Percentiles rank a stretch among this genome's conserved stretches.
These are phyloP conservation scores for Centropus unirufus DNA, from an alignment of 2,113 vertebrate species.

Conservation along the genomic window DNA sequence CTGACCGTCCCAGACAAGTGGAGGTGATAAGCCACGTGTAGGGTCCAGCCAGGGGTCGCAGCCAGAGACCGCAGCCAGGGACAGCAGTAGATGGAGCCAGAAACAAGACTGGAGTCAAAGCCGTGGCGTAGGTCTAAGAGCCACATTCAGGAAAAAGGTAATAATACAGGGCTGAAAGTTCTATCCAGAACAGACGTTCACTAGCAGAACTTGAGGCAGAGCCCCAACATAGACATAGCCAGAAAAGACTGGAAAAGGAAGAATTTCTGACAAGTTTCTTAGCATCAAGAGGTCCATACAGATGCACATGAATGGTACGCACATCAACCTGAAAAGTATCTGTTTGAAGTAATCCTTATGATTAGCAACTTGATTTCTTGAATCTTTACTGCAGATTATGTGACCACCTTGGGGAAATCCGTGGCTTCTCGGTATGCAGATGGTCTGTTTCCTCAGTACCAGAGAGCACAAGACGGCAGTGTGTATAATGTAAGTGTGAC, in stretches of 20 bases:
- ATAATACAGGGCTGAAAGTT: neutral
- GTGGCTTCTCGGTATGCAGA: conserved; percentile 82
- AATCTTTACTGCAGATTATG: conserved; percentile 76
- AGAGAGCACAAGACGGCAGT: conserved; percentile 64
- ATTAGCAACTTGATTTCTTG: neutral
- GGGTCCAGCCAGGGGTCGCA: neutral
- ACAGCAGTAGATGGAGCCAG: neutral
- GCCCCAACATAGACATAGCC: neutral
- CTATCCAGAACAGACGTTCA: neutral
- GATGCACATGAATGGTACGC: neutral
- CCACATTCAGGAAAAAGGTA: neutral
- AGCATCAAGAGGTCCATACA: neutral
- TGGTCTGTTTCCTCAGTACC: conserved; percentile 77
- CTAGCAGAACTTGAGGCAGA: neutral
- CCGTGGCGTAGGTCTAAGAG: neutral
- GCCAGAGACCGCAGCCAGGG: neutral
- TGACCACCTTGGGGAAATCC: conserved; percentile 75
- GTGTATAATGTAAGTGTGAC: conserved; percentile 80
- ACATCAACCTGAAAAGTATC: neutral
- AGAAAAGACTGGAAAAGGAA: neutral
- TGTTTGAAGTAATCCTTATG: conserved; percentile 3
- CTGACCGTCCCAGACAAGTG: neutral
- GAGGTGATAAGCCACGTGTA: neutral
- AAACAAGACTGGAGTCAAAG: neutral
- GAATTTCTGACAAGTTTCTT: neutral